Percentiles rank a stretch among this genome's conserved stretches.
phyloP scores from a whole-genome alignment of 1,140 invertebrate species.

The Listronotus bonariensis region DNA sequence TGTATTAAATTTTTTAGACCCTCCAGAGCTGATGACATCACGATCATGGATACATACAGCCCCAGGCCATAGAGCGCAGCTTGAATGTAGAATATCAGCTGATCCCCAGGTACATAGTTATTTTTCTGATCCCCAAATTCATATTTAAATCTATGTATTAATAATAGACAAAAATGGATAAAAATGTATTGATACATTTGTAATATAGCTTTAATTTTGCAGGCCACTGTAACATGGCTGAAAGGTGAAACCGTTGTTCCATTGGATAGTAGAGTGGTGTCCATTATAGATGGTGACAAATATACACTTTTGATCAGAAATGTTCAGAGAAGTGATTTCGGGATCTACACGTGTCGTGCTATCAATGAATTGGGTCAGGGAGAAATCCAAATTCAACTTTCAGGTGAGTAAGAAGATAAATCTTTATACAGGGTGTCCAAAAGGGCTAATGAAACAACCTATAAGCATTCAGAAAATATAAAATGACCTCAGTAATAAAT shows the following conservation, averaged over 20 bases:
- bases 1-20: slow-evolving; percentile 62
- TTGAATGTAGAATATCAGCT: slow-evolving; percentile 70
- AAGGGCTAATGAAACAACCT: too few species aligned
- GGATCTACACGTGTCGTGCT: slow-evolving; percentile 76
- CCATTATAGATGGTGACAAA: slow-evolving; percentile 62
- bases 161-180: too few species aligned
- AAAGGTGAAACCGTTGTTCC: slow-evolving; percentile 62
- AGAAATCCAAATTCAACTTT: slow-evolving; percentile 52
- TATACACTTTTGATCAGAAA: slow-evolving; percentile 71
- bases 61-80: slow-evolving; percentile 66
- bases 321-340: slow-evolving; percentile 72
- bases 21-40: slow-evolving; percentile 67
- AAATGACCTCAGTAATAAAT: too few species aligned
- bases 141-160: too few species aligned
- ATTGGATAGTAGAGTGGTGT: slow-evolving; percentile 63
- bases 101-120: slow-evolving; percentile 59
- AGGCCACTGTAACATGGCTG: slow-evolving; percentile 65
- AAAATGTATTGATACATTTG: too few species aligned
- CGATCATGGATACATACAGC: slow-evolving; percentile 73
- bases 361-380: slow-evolving; percentile 70
- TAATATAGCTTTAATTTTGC: not conserved
- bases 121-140: too few species aligned
- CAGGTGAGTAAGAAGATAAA: slow-evolving; percentile 40
- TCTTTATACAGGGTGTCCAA: too few species aligned
- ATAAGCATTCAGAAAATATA: too few species aligned